Conservation (phyloP, 2,113 vertebrate species). For the Myrmecophaga tridactyla region DNA sequence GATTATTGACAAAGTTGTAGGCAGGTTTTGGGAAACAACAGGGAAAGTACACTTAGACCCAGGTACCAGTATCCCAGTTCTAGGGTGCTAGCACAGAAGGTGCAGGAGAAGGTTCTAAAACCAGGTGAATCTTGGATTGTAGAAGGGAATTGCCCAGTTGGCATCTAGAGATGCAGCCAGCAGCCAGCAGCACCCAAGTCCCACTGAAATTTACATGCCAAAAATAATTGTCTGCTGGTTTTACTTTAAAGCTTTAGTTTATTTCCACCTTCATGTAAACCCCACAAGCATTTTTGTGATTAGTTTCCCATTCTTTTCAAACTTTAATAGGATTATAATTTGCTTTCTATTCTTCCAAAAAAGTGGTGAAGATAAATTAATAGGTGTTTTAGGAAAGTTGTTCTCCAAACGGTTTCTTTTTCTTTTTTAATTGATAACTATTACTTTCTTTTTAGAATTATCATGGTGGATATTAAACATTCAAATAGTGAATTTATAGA, state of each 20-base stretch:
- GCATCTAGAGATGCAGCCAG: not conserved
- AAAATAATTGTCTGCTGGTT: constrained; percentile 77
- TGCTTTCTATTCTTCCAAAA: not conserved
- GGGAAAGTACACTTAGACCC: not conserved
- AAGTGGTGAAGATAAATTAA: not conserved
- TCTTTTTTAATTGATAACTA: not conserved
- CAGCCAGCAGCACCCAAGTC: not conserved
- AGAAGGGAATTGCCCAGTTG: not conserved
- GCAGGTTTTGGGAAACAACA: not conserved
- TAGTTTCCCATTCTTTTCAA: not conserved
- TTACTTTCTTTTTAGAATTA: not conserved
- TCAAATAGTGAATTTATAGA: not conserved
- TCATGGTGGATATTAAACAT: not conserved
- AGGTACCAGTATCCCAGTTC: not conserved
- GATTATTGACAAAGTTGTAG: not conserved
- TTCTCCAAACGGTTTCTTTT: not conserved
- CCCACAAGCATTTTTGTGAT: not conserved
- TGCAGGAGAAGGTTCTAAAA: not conserved
- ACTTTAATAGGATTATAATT: not conserved
- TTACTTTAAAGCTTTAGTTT: constrained; percentile 71
- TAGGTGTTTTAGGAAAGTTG: not conserved
- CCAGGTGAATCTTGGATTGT: not conserved
- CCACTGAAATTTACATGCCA: constrained; percentile 71
- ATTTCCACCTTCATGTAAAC: constrained; percentile 62
- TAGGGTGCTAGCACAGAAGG: not conserved